These are phyloP conservation scores for Scomber japonicus DNA, from an alignment of 2,113 vertebrate species.

Conservation along the genomic window DNA sequence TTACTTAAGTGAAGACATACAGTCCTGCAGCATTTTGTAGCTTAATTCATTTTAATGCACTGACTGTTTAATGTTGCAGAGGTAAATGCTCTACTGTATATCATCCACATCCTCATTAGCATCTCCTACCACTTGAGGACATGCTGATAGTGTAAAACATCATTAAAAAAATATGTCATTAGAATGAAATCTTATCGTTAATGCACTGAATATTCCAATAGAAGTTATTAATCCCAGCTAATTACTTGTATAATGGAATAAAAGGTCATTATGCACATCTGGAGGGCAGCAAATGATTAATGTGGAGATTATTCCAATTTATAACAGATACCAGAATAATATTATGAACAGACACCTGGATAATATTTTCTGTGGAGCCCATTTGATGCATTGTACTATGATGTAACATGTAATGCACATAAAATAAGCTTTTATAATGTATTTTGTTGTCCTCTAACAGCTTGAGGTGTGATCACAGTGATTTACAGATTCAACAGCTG, in stretches of 20 bases:
- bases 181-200: conserved; percentile 28
- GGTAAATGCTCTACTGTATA: conserved; percentile 42
- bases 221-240: conserved; percentile 37
- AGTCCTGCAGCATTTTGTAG: conserved; percentile 20
- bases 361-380: background rate
- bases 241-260: conserved; percentile 41
- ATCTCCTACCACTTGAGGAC: conserved; percentile 21
- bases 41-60: conserved; percentile 14
- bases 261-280: conserved; percentile 40
- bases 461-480: background rate
- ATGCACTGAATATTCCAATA: conserved; percentile 21
- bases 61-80: conserved; percentile 53
- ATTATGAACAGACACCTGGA: background rate
- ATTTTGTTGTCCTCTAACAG: background rate
- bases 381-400: conserved; percentile 7
- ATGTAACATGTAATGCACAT: background rate
- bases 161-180: conserved; percentile 42
- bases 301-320: background rate
- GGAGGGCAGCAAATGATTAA: conserved; percentile 40
- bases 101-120: conserved; percentile 57
- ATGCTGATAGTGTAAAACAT: conserved; percentile 39
- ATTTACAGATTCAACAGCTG: background rate
- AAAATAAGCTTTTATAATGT: background rate
- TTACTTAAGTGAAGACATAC: background rate
- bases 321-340: background rate